Evolutionary conservation across 2,888 invertebrate genomes (phyloP).

Genomic region (Brassicogethes aeneus): DNA sequence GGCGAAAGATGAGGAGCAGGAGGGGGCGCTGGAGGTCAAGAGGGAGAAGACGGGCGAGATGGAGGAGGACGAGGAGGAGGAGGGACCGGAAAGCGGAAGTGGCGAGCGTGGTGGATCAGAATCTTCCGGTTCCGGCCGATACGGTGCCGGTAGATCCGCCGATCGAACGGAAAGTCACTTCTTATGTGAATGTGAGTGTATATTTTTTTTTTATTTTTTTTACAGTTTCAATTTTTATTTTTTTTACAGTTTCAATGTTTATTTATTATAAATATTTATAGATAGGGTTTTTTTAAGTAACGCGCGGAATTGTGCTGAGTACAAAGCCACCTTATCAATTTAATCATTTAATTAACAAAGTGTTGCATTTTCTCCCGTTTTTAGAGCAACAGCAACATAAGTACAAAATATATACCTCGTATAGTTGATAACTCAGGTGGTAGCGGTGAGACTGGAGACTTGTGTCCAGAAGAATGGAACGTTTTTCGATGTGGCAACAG

Average conservation of each 20-base stretch:
- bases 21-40: slow-evolving; percentile 4
- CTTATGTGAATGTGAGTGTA: slow-evolving; percentile 50
- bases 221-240: no score
- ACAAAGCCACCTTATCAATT: no score
- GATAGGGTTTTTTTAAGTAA: no score
- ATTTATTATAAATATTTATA: not conserved
- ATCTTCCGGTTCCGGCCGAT: slow-evolving; percentile 39
- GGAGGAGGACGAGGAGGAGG: slow-evolving; percentile 30
- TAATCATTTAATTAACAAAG: not conserved
- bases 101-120: slow-evolving; percentile 48
- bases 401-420: slow-evolving; percentile 53
- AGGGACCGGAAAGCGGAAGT: slow-evolving; percentile 45
- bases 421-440: slow-evolving; percentile 49
- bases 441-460: slow-evolving; percentile 46
- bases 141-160: slow-evolving; percentile 41
- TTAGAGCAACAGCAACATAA: slow-evolving; percentile 24
- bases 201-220: slow-evolving; percentile 3
- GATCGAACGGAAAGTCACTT: slow-evolving; percentile 51
- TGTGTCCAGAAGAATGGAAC: slow-evolving; percentile 67
- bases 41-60: slow-evolving; percentile 1
- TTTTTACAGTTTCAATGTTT: not conserved
- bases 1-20: no score
- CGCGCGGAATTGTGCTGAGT: no score
- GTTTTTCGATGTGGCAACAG: slow-evolving; percentile 77
- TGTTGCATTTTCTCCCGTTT: not conserved